Percentiles rank a stretch among this genome's conserved stretches.
Conservation (phyloP, 2,888 invertebrate genomes). For the Drosophila percnosoma region DNA sequence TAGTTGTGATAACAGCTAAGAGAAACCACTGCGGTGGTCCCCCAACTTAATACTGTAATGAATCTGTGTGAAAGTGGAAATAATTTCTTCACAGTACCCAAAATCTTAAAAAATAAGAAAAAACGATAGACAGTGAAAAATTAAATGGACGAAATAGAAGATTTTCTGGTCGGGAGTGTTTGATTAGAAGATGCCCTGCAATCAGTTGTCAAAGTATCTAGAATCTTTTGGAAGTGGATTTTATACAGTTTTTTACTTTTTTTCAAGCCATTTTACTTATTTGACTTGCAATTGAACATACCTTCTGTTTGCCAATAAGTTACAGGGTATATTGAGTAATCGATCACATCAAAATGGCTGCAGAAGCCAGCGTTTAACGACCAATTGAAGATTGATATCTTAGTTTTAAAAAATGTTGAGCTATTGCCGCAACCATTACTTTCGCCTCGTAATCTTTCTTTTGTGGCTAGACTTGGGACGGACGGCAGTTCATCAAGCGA, state of each 20-base stretch:
- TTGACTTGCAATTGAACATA: not conserved
- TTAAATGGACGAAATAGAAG: not conserved
- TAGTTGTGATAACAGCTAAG: slow-evolving; percentile 14
- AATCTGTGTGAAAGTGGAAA: slow-evolving; percentile 68
- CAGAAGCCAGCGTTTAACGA: not conserved
- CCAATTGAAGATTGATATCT: slow-evolving; percentile 34
- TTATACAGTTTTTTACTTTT: not conserved
- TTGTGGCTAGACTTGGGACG: slow-evolving; percentile 27
- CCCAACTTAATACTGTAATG: slow-evolving; percentile 8
- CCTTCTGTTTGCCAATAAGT: too few species aligned
- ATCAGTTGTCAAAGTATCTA: not conserved
- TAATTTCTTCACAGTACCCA: slow-evolving; percentile 21
- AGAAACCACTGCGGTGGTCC: slow-evolving; percentile 29
- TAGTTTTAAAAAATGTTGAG: slow-evolving; percentile 7
- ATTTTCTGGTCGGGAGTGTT: not conserved
- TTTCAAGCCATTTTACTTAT: not conserved
- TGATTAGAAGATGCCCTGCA: not conserved
- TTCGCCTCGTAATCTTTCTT: slow-evolving; percentile 27
- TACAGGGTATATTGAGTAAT: slow-evolving; percentile 36
- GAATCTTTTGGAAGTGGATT: not conserved
- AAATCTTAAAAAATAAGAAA: not conserved
- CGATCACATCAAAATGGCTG: slow-evolving; percentile 10
- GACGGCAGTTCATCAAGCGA: slow-evolving; percentile 58
- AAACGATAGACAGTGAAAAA: slow-evolving; percentile 41
- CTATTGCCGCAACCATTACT: slow-evolving; percentile 29